Evolutionary conservation across 2,113 vertebrate genomes (phyloP).

Genomic region (Takifugu flavidus): DNA sequence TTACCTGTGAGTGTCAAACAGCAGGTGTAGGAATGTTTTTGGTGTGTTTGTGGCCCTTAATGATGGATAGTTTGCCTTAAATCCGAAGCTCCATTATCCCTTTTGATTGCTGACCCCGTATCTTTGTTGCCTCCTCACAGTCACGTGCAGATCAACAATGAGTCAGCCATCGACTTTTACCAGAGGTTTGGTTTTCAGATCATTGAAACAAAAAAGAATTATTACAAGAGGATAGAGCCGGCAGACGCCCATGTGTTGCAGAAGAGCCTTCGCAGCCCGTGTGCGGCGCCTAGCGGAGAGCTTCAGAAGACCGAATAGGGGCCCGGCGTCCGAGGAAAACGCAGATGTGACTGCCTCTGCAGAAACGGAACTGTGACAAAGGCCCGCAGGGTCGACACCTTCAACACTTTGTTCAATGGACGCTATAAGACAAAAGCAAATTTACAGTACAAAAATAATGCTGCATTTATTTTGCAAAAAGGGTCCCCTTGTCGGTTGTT

Average conservation of each 20-base stretch:
- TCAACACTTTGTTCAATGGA: slow-evolving; percentile 79
- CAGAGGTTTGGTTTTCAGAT: slow-evolving; percentile 99
- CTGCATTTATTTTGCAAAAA: slow-evolving; percentile 73
- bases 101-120: neutral
- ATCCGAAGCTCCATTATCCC: neutral
- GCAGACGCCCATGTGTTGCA: slow-evolving; percentile 98
- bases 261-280: slow-evolving; percentile 91
- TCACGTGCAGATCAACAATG: slow-evolving; percentile 99
- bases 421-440: slow-evolving; percentile 71
- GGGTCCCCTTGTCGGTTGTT: slow-evolving; percentile 54
- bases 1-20: slow-evolving; percentile 90
- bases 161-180: slow-evolving; percentile 99
- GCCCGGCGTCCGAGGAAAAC: slow-evolving; percentile 49
- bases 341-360: slow-evolving; percentile 61
- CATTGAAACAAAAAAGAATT: slow-evolving; percentile 99
- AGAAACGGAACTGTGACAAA: slow-evolving; percentile 79
- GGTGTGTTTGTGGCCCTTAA: neutral
- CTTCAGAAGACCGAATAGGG: slow-evolving; percentile 84
- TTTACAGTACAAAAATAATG: slow-evolving; percentile 69
- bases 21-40: neutral
- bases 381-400: slow-evolving; percentile 68
- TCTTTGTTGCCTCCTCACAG: slow-evolving; percentile 59
- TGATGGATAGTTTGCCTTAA: neutral
- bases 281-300: slow-evolving; percentile 81
- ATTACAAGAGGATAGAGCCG: slow-evolving; percentile 99